Base-by-base conservation (phyloP, 1,140 invertebrate species). In the Eubasilissa regina region DNA sequence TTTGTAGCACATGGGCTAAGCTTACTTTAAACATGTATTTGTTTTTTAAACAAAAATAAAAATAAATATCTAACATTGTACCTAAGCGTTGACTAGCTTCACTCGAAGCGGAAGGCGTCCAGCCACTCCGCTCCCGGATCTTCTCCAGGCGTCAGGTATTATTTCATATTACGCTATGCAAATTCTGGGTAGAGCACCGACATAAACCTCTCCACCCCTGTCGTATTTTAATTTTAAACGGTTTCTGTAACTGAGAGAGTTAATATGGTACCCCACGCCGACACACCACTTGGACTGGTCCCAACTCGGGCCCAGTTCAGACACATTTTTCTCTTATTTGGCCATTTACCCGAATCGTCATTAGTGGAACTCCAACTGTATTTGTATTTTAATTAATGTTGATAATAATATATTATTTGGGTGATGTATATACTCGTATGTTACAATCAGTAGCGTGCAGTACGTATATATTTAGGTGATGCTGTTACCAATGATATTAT, bases 191-290 rank as follows among this genome's bases (percentile, higher is more conserved):
- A 4, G 53, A 62, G 58, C 21, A 7, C 58, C 58, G 58, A n/a
- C 35, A 45, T 15, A 68, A 68, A 15, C 64, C 64, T 9, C 19
- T 68, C 64, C 44, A 68, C 12, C 64, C 6, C 64, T 10, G 64
- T 47, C 43, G 43, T 68, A 68, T 68, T 68, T 68, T 68, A 68
- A 68, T 68, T 68, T 68, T 68, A 47, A 68, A 68, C 64, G 43
- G 47, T 70, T 70, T 51, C 66, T 70, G 66, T 44, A 51, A 70
- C 44, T 51, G 66, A 70, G 47, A 55, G 47, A 70, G 43, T 70
- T 19, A 48, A 70, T 48, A 48, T 51, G 66, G 47, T 51, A 48
- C 25, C 47, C 66, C 4, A 1, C 3, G 9, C 60, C 19, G 25
- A 43, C 25, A 62, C 60, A 11, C 60, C 60, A 62, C 60, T 62